A percentile compares a stretch with the other conserved stretches of the same genome.
These are phyloP conservation scores for Hirundo rustica DNA, from an alignment of 2,797 vertebrate species.

Conservation along the genomic window DNA sequence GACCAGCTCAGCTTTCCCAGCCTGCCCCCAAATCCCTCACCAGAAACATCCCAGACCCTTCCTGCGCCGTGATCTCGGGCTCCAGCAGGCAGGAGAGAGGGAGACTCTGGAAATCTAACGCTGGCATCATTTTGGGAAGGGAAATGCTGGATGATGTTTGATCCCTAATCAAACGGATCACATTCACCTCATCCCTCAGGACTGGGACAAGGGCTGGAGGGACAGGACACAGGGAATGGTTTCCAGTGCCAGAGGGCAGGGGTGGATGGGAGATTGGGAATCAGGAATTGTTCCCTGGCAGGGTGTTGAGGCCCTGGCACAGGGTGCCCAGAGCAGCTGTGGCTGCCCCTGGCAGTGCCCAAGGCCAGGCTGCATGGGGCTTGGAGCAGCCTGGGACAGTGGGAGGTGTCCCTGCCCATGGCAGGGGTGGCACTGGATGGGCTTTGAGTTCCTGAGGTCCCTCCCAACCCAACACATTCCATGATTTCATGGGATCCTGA, in stretches of 20 bases:
- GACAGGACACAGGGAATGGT: neutral
- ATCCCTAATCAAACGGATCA: neutral
- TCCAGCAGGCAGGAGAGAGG: neutral
- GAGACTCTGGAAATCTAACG: fast-evolving
- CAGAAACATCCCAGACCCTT: neutral
- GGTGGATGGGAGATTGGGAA: neutral
- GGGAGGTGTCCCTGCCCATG: neutral
- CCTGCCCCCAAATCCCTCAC: fast-evolving
- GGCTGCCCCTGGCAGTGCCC: neutral
- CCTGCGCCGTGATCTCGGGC: fast-evolving
- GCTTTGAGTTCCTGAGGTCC: neutral
- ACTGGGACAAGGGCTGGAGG: neutral
- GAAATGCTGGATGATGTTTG: neutral
- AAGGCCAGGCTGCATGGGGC: neutral
- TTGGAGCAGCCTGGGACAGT: neutral
- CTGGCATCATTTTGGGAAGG: fast-evolving
- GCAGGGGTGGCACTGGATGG: neutral
- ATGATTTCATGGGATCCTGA: no score
- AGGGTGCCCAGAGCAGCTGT: neutral
- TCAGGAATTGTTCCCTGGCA: neutral
- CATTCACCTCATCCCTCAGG: neutral
- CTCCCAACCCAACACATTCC: neutral
- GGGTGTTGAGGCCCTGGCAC: neutral
- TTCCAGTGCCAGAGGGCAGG: neutral
- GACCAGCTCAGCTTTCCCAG: neutral